A percentile compares a stretch with the other conserved stretches of the same genome.
phyloP scores from a whole-genome alignment of 1,140 invertebrate species.

The Lepidurus packardi region DNA sequence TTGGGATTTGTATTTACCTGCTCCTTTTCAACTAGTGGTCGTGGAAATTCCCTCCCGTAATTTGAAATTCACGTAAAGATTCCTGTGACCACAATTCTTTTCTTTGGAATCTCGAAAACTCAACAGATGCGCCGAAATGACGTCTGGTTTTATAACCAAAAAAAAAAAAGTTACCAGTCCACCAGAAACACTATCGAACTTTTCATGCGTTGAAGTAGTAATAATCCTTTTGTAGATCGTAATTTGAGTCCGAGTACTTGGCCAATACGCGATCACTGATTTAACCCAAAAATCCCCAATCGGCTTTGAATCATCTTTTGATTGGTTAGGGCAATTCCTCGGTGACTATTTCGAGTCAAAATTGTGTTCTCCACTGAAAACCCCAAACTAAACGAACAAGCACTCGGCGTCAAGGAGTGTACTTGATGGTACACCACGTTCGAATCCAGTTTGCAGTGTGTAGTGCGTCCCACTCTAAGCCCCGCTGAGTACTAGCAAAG shows the following conservation, averaged over 20 bases:
- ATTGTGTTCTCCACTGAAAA: too few species aligned
- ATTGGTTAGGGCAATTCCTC: too few species aligned
- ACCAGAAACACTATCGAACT: background rate
- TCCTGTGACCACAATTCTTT: background rate
- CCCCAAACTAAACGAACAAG: too few species aligned
- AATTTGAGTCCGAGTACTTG: background rate
- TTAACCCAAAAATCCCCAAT: background rate
- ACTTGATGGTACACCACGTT: too few species aligned
- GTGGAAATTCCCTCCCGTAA: background rate
- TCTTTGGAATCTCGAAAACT: background rate
- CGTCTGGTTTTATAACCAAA: background rate
- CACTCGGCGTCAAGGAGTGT: too few species aligned
- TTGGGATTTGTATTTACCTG: background rate
- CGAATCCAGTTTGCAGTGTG: background rate
- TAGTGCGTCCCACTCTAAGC: background rate
- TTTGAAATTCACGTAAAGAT: background rate
- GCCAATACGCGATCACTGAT: background rate
- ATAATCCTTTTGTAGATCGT: background rate
- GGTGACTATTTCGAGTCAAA: too few species aligned
- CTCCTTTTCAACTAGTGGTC: background rate
- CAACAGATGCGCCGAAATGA: background rate
- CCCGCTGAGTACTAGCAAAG: background rate
- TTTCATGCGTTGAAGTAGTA: too few species aligned
- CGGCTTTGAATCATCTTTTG: background rate
- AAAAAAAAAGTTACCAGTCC: background rate